Evolutionary conservation across 2,888 invertebrate genomes (phyloP), one percentile per base, ranked within the genome.

Genomic region (Perizoma affinitatum): DNA sequence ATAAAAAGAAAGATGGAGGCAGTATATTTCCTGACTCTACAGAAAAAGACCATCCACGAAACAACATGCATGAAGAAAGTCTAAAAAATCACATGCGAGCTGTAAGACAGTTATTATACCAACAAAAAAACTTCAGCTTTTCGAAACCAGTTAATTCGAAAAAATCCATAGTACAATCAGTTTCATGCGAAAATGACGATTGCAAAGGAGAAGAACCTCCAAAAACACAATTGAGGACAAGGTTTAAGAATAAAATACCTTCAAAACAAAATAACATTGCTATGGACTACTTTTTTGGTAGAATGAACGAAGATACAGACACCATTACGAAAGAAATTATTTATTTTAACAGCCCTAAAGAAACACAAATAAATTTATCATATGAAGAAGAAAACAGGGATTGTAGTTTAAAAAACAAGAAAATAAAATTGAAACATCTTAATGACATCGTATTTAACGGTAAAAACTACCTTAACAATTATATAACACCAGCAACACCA

Each of bases 281-380:
- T 6, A 35, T 69, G 0, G 79, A 82, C 55, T 78, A 82, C 54
- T 77, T 78, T 59, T 75, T 74, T 11, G 72, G 70, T 8, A 73
- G 71, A 57, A 58, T 57, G 50, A 70, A 61, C 10, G 48, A 48
- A 4, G 38, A 40, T 36, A 34, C 9, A 5, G 42, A 47, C 11
- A 34, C 43, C 6, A 41, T 34, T 6, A 34, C 9, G n/a, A 9
- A 53, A 5, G 38, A 48, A 7, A 36, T 11, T 8, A 55, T 35
- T 10, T 0, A 43, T 33, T 3, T 9, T 40, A 45, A 34, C n/a
- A 47, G 35, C 34, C 34, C 47, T 9, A 35, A 47, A 4, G 35
- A 47, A 22, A 22, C 22, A 22, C 22, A 22, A 22, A 2, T 3
- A 22, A 1, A 22, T 22, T 22, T 2, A 2, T 22, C 22, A 22